Evolutionary conservation across 2,797 vertebrate genomes (phyloP).

Genomic region (Numenius phaeopus): DNA sequence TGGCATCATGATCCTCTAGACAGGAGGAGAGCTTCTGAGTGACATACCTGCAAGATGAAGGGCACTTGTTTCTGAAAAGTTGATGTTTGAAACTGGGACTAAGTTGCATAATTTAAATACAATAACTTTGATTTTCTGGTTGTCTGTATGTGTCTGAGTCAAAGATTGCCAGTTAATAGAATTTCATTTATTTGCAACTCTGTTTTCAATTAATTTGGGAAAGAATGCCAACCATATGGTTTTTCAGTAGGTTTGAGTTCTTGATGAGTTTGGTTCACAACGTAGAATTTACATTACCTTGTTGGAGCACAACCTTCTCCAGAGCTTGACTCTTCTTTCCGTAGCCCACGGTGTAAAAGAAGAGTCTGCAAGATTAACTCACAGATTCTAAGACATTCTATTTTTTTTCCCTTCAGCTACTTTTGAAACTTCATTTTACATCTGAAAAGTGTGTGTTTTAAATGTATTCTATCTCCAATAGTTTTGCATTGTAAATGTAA

Average conservation of each 20-base stretch:
- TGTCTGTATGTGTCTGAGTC: not conserved
- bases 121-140: not conserved
- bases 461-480: not conserved
- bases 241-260: not conserved
- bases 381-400: constrained; percentile 10
- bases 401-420: constrained; percentile 37
- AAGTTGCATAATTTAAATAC: not conserved
- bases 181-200: not conserved
- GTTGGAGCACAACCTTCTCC: not conserved
- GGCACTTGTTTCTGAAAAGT: not conserved
- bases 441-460: constrained; percentile 48
- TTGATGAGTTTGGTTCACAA: not conserved
- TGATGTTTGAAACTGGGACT: not conserved
- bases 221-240: not conserved
- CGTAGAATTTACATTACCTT: not conserved
- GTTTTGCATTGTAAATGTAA: constrained; percentile 17
- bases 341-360: not conserved
- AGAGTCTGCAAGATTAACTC: constrained; percentile 32
- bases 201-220: not conserved
- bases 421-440: constrained; percentile 52
- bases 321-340: not conserved
- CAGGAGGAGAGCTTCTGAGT: not conserved
- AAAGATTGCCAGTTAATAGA: not conserved
- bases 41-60: not conserved
- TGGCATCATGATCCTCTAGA: not conserved